phyloP scores from a whole-genome alignment of 2,113 vertebrate species.

The Lontra canadensis region DNA sequence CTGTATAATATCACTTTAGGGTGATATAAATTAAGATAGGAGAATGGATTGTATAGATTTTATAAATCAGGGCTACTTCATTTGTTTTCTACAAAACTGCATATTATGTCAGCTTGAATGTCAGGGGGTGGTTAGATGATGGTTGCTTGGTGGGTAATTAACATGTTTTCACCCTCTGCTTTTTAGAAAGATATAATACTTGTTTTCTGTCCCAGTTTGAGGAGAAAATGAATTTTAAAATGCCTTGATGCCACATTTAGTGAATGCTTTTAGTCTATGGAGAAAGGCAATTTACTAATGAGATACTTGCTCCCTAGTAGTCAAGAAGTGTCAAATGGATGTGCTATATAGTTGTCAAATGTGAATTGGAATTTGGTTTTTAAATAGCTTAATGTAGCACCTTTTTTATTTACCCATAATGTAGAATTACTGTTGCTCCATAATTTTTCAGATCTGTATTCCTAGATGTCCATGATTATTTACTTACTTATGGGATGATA shows the following conservation, averaged over 20 bases:
- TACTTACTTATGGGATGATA: slow-evolving; percentile 28
- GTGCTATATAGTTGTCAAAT: slow-evolving; percentile 10
- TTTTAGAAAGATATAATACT: slow-evolving; percentile 1
- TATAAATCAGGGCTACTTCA: background rate
- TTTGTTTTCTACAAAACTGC: slow-evolving; percentile 18
- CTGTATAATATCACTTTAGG: background rate
- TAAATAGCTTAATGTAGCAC: background rate
- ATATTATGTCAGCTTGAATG: slow-evolving; percentile 16
- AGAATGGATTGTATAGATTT: background rate
- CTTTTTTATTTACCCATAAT: background rate
- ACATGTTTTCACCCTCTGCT: background rate
- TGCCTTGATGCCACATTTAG: background rate
- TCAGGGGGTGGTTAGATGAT: background rate
- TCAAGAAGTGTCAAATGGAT: slow-evolving; percentile 20
- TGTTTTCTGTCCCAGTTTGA: background rate
- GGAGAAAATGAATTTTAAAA: slow-evolving; percentile 44
- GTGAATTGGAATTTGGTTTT: slow-evolving; percentile 49
- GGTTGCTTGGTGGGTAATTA: slow-evolving; percentile 8
- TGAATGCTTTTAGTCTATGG: slow-evolving; percentile 32
- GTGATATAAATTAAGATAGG: background rate
- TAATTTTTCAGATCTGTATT: slow-evolving; percentile 42
- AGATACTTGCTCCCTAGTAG: slow-evolving; percentile 17
- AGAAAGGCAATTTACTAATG: slow-evolving; percentile 37
- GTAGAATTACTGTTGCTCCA: background rate
- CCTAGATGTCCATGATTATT: slow-evolving; percentile 11